Evolutionary conservation across 2,888 invertebrate genomes (phyloP).

Genomic region (Agonopterix alstromeriana): DNA sequence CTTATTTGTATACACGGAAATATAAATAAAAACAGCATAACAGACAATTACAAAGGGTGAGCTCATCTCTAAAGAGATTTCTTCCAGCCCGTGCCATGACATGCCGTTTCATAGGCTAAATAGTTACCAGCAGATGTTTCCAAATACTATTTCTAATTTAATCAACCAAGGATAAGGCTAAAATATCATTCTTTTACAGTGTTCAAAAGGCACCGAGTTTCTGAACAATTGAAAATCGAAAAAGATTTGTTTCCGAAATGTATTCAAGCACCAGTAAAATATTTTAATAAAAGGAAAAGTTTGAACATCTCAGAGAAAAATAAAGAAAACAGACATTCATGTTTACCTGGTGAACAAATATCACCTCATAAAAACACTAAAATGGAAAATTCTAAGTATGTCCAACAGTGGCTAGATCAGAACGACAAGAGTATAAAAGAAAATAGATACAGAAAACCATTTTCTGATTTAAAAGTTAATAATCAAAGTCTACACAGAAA

Average conservation of each 20-base stretch:
- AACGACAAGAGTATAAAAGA: slow-evolving; percentile 21
- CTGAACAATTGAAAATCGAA: slow-evolving; percentile 52
- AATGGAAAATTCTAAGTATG: slow-evolving; percentile 48
- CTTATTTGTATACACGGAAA: no score
- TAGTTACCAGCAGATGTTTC: no score
- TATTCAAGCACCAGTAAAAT: slow-evolving; percentile 58
- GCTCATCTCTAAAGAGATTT: no score
- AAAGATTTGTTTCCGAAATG: slow-evolving; percentile 61
- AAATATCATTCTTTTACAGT: slow-evolving; percentile 40
- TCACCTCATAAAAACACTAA: slow-evolving; percentile 17
- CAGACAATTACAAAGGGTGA: no score
- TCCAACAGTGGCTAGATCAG: slow-evolving; percentile 52
- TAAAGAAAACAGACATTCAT: slow-evolving; percentile 37
- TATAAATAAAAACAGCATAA: no score
- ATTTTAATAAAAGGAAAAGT: slow-evolving; percentile 56
- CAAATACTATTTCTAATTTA: no score
- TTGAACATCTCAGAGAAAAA: slow-evolving; percentile 15
- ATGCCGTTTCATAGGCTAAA: no score
- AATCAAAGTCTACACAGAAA: slow-evolving; percentile 8
- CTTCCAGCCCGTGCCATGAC: no score
- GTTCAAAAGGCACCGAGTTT: slow-evolving; percentile 37
- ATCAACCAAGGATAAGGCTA: no score
- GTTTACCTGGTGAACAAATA: slow-evolving; percentile 42
- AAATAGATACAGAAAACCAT: slow-evolving; percentile 37
- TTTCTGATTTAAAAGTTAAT: slow-evolving; percentile 50